Conservation (phyloP, 2,797 vertebrate genomes). For the Parotocinclus haroldoi region DNA sequence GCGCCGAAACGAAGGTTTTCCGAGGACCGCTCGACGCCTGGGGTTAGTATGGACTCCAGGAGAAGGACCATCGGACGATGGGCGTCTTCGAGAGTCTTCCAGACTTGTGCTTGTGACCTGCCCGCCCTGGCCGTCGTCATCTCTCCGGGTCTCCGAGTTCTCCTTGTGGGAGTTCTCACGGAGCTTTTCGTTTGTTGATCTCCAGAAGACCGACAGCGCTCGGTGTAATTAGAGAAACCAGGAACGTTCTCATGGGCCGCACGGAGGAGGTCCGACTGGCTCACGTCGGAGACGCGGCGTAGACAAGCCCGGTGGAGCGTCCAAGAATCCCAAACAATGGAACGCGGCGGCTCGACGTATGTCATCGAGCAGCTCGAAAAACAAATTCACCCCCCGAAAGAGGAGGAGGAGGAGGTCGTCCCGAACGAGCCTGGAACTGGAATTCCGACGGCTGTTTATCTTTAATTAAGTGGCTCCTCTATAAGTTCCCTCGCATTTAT, state of each 20-base stretch:
- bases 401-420: slow-evolving; percentile 2
- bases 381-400: background rate
- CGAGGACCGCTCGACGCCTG: no score
- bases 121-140: slow-evolving; percentile 1
- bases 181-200: slow-evolving; percentile 29
- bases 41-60: background rate
- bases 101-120: background rate
- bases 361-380: background rate
- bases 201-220: background rate
- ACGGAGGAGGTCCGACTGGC: no score
- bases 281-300: no score
- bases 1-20: no score
- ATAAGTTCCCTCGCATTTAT: background rate
- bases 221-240: background rate
- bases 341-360: no score
- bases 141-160: background rate
- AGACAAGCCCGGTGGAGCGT: no score
- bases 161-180: slow-evolving; percentile 25
- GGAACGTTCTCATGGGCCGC: background rate
- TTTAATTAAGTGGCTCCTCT: slow-evolving; percentile 20
- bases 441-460: slow-evolving; percentile 21
- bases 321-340: no score
- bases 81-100: background rate
- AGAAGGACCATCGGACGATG: background rate
- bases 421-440: background rate